phyloP scores from a whole-genome alignment of 35 echinoderm and acorn worm species.

The Eucidaris tribuloides region DNA sequence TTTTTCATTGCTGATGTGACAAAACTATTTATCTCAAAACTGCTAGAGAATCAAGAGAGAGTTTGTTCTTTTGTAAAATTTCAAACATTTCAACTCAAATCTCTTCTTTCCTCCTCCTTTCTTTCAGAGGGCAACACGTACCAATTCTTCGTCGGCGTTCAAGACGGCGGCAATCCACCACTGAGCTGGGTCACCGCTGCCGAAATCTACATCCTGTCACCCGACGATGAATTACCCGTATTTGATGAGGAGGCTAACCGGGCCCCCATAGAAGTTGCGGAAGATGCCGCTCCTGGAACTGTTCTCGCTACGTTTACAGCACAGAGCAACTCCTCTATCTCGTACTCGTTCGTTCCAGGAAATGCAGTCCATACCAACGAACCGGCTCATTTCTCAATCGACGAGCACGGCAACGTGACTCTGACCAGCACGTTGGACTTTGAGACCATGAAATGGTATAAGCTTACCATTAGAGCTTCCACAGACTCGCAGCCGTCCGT shows the following conservation, averaged over 20 bases:
- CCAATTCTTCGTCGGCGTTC: constrained; percentile 88
- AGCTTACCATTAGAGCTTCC: constrained; percentile 64
- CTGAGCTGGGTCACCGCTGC: constrained; percentile 52
- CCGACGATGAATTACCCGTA: constrained; percentile 28
- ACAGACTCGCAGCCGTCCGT: constrained; percentile 46
- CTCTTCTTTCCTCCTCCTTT: constrained; percentile 10
- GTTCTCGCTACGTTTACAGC: constrained; percentile 59
- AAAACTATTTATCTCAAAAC: no score
- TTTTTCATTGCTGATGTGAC: no score
- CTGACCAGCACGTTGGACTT: constrained; percentile 80
- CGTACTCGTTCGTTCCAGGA: constrained; percentile 70
- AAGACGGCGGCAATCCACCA: constrained; percentile 56
- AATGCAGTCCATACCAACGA: constrained; percentile 76
- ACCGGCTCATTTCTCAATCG: constrained; percentile 75
- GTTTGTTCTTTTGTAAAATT: no score
- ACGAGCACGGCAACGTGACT: constrained; percentile 56
- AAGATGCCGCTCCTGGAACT: constrained; percentile 63
- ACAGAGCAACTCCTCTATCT: constrained; percentile 35
- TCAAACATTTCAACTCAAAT: no score
- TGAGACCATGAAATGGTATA: constrained; percentile 80
- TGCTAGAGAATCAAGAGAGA: no score
- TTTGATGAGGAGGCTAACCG: constrained; percentile 61
- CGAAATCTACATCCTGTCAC: constrained; percentile 56
- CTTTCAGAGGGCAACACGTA: constrained; percentile 39
- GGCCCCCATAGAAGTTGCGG: constrained; percentile 52